Percentiles rank a stretch among this genome's conserved stretches.
Evolutionary conservation across 2,888 invertebrate species (phyloP).

Genomic region (Prenolepis imparis): DNA sequence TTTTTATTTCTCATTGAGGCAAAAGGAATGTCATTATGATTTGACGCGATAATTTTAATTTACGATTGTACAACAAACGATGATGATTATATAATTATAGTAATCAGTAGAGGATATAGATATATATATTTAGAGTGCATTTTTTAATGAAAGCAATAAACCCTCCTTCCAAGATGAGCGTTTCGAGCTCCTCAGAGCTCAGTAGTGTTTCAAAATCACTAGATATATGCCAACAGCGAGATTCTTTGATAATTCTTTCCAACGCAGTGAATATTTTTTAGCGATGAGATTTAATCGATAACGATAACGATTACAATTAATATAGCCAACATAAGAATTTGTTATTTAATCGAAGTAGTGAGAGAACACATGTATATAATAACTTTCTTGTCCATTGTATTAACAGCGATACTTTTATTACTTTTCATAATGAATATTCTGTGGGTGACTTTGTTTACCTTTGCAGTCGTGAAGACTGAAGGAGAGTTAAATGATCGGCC

Average conservation of each 20-base stretch:
- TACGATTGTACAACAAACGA: background rate
- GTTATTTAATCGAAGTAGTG: background rate
- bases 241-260: background rate
- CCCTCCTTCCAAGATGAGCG: background rate
- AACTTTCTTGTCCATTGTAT: background rate
- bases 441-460: constrained; percentile 1
- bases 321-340: background rate
- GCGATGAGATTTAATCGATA: background rate
- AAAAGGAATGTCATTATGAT: background rate
- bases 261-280: background rate
- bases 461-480: background rate
- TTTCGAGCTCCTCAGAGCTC: background rate
- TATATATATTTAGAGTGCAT: background rate
- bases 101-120: background rate
- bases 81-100: background rate
- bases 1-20: background rate
- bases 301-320: background rate
- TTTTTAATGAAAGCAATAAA: background rate
- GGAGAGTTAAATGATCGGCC: constrained; percentile 65
- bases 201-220: background rate
- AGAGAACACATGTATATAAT: background rate
- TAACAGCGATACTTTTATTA: background rate
- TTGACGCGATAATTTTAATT: background rate
- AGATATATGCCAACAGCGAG: background rate
- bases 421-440: constrained; percentile 1